phyloP scores from a whole-genome alignment of 2,888 invertebrate genomes.

The Molorchus minor region DNA sequence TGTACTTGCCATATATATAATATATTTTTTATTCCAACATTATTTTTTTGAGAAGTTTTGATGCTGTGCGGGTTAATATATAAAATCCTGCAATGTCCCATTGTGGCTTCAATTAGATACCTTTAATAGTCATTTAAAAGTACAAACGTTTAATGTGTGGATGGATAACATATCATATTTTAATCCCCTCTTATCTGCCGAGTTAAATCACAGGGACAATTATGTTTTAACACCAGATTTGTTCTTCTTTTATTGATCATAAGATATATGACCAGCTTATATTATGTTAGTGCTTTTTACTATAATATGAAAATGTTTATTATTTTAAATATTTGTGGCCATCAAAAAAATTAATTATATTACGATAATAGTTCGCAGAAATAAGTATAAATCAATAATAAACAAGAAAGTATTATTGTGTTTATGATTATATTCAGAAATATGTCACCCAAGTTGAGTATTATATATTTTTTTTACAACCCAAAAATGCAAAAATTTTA shows the following conservation, averaged over 20 bases:
- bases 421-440: no score
- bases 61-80: slow-evolving; percentile 42
- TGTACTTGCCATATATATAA: slow-evolving; percentile 44
- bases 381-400: no score
- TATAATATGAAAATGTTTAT: background rate
- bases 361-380: no score
- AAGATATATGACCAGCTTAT: slow-evolving; percentile 4
- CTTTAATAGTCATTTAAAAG: slow-evolving; percentile 80
- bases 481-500: no score
- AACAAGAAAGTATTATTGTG: no score
- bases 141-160: slow-evolving; percentile 75
- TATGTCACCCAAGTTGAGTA: no score
- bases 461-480: no score
- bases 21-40: slow-evolving; percentile 46
- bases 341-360: no score
- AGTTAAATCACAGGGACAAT: slow-evolving; percentile 39
- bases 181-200: slow-evolving; percentile 41
- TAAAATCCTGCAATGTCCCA: slow-evolving; percentile 45
- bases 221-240: slow-evolving; percentile 32
- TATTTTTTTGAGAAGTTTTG: slow-evolving; percentile 44
- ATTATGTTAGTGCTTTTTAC: slow-evolving; percentile 1
- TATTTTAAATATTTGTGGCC: no score
- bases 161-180: slow-evolving; percentile 57
- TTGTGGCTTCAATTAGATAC: slow-evolving; percentile 58
- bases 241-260: slow-evolving; percentile 31